A percentile compares a stretch with the other conserved stretches of the same genome.
phyloP scores from a whole-genome alignment of 92 coral and sea anemone species.

The Pocillopora grandis region DNA sequence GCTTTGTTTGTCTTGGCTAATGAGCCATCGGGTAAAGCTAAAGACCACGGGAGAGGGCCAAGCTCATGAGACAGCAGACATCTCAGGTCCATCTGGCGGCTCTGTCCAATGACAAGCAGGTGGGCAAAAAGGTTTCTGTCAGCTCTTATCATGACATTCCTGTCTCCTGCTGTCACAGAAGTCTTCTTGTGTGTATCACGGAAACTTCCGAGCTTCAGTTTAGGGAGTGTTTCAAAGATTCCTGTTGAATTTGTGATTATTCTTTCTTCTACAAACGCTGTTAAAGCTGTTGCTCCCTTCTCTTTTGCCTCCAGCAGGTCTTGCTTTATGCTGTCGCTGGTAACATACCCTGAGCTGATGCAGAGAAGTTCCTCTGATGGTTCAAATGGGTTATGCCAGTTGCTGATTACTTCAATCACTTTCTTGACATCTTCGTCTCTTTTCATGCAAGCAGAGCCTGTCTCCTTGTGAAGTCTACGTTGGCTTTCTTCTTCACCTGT shows the following conservation, averaged over 20 bases:
- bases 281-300: conserved; percentile 36
- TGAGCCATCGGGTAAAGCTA: too few relatives aligned
- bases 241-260: conserved; percentile 42
- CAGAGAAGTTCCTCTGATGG: conserved; percentile 62
- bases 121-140: conserved; percentile 70
- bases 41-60: conserved; percentile 71
- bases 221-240: conserved; percentile 59
- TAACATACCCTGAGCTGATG: conserved; percentile 61
- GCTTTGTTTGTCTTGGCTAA: conserved; percentile 66
- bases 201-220: conserved; percentile 65
- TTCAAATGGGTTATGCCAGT: conserved; percentile 32
- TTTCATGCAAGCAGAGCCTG: conserved; percentile 34
- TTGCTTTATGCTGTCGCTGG: conserved; percentile 31
- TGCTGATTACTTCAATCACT: conserved; percentile 46
- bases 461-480: conserved; percentile 42
- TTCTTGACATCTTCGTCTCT: conserved; percentile 53
- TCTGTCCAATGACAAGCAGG: conserved; percentile 66
- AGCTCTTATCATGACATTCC: conserved; percentile 45
- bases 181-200: conserved; percentile 39
- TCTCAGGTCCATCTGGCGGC: conserved; percentile 53
- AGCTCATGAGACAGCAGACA: conserved; percentile 56
- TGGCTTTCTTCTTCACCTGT: neutral
- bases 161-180: conserved; percentile 39
- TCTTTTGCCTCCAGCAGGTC: conserved; percentile 56
- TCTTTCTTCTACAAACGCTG: conserved; percentile 27